Evolutionary conservation across 2,113 vertebrate genomes (phyloP).

Genomic region (Dipodomys spectabilis): DNA sequence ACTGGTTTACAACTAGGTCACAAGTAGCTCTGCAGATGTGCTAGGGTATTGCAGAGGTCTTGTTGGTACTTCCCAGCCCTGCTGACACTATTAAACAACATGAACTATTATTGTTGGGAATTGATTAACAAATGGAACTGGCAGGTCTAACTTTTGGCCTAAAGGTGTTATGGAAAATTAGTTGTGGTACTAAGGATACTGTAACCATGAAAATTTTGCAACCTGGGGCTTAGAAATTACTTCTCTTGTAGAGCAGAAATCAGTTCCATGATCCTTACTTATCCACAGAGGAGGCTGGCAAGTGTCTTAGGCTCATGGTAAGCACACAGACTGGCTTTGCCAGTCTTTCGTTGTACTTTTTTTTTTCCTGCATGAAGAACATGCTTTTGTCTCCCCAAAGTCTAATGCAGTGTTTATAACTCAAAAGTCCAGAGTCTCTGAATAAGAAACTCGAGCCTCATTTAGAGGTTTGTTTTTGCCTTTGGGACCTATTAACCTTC

Average conservation of each 20-base stretch:
- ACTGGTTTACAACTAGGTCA: not conserved
- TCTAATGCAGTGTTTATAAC: not conserved
- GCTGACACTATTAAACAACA: not conserved
- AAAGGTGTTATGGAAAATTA: not conserved
- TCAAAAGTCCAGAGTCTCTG: not conserved
- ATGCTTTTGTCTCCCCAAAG: not conserved
- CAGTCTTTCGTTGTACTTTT: not conserved
- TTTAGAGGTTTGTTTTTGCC: not conserved
- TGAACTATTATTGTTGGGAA: not conserved
- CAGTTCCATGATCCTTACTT: not conserved
- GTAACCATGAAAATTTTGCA: not conserved
- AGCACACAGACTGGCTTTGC: not conserved
- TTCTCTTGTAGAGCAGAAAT: not conserved
- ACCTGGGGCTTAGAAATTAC: not conserved
- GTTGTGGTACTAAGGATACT: not conserved
- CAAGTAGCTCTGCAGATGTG: not conserved
- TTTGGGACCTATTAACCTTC: not conserved
- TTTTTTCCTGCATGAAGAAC: too few species aligned
- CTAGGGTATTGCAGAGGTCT: not conserved
- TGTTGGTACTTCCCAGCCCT: not conserved
- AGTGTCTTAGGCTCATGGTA: not conserved
- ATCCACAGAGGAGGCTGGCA: not conserved
- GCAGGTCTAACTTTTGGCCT: not conserved
- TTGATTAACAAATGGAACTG: not conserved
- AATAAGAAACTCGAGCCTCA: not conserved